Percentiles rank a stretch among this genome's conserved stretches.
Evolutionary conservation across 2,113 vertebrate genomes (phyloP).

Genomic region (Silurus meridionalis): DNA sequence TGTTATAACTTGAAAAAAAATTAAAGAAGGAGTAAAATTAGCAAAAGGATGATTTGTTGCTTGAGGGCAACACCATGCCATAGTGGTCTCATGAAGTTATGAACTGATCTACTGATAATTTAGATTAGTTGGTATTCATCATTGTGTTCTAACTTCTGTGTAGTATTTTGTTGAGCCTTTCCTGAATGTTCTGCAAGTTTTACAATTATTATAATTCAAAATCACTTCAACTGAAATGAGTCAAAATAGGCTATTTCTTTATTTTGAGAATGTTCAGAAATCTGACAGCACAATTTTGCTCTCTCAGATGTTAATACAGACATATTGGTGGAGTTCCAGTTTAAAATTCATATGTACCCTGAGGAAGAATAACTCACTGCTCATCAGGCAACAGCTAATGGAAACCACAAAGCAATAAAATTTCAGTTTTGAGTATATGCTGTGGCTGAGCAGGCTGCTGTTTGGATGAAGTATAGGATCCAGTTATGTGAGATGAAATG

Average conservation of each 20-base stretch:
- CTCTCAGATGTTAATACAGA: neutral
- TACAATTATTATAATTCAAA: neutral
- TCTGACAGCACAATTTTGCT: neutral
- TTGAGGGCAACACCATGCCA: too few species aligned
- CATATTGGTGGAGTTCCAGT: neutral
- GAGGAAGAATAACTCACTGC: neutral
- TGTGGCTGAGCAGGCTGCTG: neutral
- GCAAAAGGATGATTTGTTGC: too few species aligned
- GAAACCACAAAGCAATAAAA: constrained; percentile 17
- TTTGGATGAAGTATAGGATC: constrained; percentile 2
- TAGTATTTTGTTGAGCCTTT: neutral
- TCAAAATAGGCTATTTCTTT: neutral
- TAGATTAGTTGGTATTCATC: neutral
- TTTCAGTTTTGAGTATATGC: neutral
- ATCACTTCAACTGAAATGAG: neutral
- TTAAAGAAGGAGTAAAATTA: too few species aligned
- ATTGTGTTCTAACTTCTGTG: neutral
- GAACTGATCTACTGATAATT: too few species aligned
- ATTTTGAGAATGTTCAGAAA: neutral
- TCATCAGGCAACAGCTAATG: constrained; percentile 11
- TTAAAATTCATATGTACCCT: neutral
- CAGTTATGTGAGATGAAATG: neutral
- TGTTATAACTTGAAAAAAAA: too few species aligned
- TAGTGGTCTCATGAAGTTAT: too few species aligned
- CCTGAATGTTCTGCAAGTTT: neutral